Conservation (phyloP, 2,797 vertebrate genomes). For the Gymnoscopelus braueri region DNA sequence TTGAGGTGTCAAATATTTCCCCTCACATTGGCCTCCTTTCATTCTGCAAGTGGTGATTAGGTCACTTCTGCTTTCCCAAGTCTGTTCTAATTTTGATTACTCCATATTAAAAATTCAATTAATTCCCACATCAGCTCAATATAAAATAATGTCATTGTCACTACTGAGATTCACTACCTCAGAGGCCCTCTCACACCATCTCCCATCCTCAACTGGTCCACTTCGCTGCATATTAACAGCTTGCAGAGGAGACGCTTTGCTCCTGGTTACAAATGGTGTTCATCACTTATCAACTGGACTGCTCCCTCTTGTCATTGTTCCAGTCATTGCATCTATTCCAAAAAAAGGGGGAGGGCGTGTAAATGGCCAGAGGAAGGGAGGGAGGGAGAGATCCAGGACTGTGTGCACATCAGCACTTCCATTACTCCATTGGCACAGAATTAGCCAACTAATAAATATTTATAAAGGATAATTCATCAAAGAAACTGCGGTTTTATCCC, state of each 20-base stretch:
- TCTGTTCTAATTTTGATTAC: no score
- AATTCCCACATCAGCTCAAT: no score
- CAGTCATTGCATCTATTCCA: constrained; percentile 17
- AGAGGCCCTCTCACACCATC: background rate
- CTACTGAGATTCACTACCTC: background rate
- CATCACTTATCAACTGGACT: constrained; percentile 37
- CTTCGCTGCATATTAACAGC: constrained; percentile 23
- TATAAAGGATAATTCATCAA: constrained; percentile 64
- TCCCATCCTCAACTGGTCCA: background rate
- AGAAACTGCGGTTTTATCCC: constrained; percentile 55
- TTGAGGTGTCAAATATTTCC: no score
- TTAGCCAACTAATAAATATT: constrained; percentile 71
- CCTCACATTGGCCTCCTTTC: no score
- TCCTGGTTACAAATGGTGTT: constrained; percentile 28
- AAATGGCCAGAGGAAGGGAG: constrained; percentile 13
- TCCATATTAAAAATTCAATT: no score
- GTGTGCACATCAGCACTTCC: constrained; percentile 55
- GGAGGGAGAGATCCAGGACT: constrained; percentile 23
- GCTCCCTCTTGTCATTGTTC: constrained; percentile 33
- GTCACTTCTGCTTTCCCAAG: no score
- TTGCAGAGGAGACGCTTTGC: constrained; percentile 17
- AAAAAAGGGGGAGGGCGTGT: constrained; percentile 4
- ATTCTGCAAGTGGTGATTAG: no score
- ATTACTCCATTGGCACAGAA: constrained; percentile 60
- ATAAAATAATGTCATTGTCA: no score